Percentiles rank a stretch among this genome's conserved stretches.
Conservation (phyloP, 2,888 invertebrate species). For the Homarus gammarus region DNA sequence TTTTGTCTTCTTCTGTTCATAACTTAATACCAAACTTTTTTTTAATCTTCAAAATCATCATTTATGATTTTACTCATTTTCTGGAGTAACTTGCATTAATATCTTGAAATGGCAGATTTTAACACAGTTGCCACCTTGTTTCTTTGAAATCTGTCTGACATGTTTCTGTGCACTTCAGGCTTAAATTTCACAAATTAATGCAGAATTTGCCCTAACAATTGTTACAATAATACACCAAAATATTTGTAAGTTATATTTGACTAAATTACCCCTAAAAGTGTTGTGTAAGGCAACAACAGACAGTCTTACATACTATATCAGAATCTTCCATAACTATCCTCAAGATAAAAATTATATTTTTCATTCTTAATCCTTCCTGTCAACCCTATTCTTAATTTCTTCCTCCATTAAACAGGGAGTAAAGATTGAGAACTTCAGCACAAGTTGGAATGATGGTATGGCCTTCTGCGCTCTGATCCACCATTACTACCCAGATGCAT, state of each 20-base stretch:
- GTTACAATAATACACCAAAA: background rate
- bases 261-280: background rate
- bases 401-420: conserved; percentile 86
- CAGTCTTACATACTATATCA: background rate
- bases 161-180: conserved; percentile 8
- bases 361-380: background rate
- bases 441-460: conserved; percentile 98
- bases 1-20: too few species aligned
- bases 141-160: conserved; percentile 35
- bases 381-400: conserved; percentile 55
- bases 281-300: background rate
- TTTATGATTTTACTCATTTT: background rate
- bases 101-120: background rate
- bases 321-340: conserved; percentile 25
- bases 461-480: conserved; percentile 99
- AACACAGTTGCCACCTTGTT: conserved; percentile 11
- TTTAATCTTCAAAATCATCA: background rate
- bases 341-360: background rate
- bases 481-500: conserved; percentile 97
- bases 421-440: conserved; percentile 98
- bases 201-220: conserved; percentile 4
- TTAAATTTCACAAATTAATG: conserved; percentile 17
- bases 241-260: background rate
- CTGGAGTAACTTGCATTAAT: background rate
- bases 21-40: background rate